Percentiles rank a stretch among this genome's conserved stretches.
Conservation (phyloP, 2,797 vertebrate species). For the Lepilemur ruficaudatus region DNA sequence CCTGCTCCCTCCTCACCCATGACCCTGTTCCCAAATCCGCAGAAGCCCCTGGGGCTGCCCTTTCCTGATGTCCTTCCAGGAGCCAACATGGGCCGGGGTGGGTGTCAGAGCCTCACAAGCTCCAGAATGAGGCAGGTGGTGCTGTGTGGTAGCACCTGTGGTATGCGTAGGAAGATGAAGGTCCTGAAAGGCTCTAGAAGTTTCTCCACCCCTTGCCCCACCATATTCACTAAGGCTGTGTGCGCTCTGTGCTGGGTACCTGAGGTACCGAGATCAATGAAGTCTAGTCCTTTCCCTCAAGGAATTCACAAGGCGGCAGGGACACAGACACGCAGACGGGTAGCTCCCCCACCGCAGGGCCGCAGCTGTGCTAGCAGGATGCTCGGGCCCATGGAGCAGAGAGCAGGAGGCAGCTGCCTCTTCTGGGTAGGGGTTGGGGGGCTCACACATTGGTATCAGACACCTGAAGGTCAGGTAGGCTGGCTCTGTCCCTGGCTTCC, state of each 20-base stretch:
- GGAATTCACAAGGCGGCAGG: background rate
- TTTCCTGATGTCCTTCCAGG: background rate
- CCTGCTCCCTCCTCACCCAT: background rate
- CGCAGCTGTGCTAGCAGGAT: fast-evolving
- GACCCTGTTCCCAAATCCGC: background rate
- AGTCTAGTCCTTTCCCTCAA: background rate
- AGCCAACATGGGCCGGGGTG: background rate
- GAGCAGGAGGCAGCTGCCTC: background rate
- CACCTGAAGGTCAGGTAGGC: background rate
- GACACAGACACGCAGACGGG: background rate
- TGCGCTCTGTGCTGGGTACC: background rate
- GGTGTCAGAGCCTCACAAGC: background rate
- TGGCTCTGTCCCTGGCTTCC: background rate
- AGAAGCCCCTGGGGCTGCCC: background rate
- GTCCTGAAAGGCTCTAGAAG: background rate
- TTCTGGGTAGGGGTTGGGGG: too few relatives aligned
- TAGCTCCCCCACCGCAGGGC: fast-evolving
- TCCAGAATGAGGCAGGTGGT: background rate
- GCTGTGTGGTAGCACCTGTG: fast-evolving
- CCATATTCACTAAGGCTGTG: background rate
- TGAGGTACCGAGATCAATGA: fast-evolving
- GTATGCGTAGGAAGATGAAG: background rate
- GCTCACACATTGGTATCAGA: too few relatives aligned
- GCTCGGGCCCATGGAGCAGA: background rate
- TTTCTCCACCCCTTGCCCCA: background rate